A percentile compares a stretch with the other conserved stretches of the same genome.
Conservation (phyloP, 1,140 invertebrate genomes). For the Drosophila lini region DNA sequence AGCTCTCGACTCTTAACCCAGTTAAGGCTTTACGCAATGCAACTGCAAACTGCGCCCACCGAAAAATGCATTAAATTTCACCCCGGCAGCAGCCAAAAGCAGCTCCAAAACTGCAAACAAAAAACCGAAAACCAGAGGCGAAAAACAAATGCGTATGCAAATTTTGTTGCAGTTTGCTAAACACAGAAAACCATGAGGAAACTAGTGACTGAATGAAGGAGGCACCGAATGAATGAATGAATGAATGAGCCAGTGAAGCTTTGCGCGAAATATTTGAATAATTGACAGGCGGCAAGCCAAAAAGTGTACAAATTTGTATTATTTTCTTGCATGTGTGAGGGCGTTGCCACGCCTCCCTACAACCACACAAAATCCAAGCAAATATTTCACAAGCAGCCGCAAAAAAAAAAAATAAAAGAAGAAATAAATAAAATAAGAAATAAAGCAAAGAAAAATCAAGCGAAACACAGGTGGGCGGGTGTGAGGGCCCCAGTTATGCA, state of each 20-base stretch:
- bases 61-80: conserved; percentile 37
- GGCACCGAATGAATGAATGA: conserved; percentile 30
- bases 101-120: conserved; percentile 2
- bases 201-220: conserved; percentile 42
- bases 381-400: conserved; percentile 41
- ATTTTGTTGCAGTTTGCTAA: conserved; percentile 40
- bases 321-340: conserved; percentile 28
- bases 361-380: conserved; percentile 26
- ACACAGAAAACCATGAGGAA: conserved; percentile 41
- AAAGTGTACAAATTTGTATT: conserved; percentile 53
- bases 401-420: conserved; percentile 1
- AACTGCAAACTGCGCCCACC: conserved; percentile 29
- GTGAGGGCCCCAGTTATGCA: conserved; percentile 35
- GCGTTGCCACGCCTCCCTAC: conserved; percentile 27
- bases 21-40: conserved; percentile 53
- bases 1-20: conserved; percentile 24
- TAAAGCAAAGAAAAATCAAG: neutral
- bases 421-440: conserved; percentile 8
- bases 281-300: conserved; percentile 55
- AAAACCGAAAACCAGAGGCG: conserved; percentile 10
- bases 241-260: conserved; percentile 19
- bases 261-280: conserved; percentile 63
- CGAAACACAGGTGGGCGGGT: conserved; percentile 32
- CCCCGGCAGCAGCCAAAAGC: conserved; percentile 11
- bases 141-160: conserved; percentile 66